Base-by-base conservation (phyloP, 2,888 invertebrate genomes). In the Pseudococcus longispinus region DNA sequence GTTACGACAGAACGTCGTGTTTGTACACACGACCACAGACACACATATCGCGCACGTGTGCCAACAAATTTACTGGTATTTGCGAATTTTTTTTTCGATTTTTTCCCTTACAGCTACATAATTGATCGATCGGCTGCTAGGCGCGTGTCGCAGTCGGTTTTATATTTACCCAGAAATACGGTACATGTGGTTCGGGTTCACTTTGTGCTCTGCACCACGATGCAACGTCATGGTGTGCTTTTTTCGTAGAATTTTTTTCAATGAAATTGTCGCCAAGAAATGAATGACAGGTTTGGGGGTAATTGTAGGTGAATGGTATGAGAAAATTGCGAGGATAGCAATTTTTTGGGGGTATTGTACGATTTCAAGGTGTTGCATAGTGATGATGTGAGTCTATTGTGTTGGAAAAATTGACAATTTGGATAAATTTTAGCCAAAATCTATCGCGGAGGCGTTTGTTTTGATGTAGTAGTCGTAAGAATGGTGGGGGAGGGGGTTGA, bases 51-150 rank as follows among this genome's bases (percentile, higher is more conserved):
- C 9, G 9, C 60, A 60, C 60, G 60, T 60, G 60, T 60, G 60
- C 60, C 60, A 60, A 60, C 60, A 60, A 60, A 23, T 60, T 60
- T 60, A 60, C 60, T 60, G 5, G 60, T 60, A 60, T 60, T 60
- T 60, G 60, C 60, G 20, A 55, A 55, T 15, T 15, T 46, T 46
- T 46, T 46, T 46, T 15, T 46, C 15, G 6, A 11, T 23, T 60
- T 18, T 55, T 60, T 23, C 60, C 60, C 60, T 23, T 11, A 60
- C 13, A 11, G 13, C 60, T 13, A 60, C 23, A 23, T 60, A 60
- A 60, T 60, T 23, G 60, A 60, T 60, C 23, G 60, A 60, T 60
- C 23, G 20, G 20, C 20, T 23, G 23, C 60, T 9, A 23, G 23
- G 23, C 60, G 20, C 60, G 60, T 60, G 60, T 60, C 37, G 37